Conservation (phyloP, 2,797 vertebrate genomes). For the Borostomias antarcticus region DNA sequence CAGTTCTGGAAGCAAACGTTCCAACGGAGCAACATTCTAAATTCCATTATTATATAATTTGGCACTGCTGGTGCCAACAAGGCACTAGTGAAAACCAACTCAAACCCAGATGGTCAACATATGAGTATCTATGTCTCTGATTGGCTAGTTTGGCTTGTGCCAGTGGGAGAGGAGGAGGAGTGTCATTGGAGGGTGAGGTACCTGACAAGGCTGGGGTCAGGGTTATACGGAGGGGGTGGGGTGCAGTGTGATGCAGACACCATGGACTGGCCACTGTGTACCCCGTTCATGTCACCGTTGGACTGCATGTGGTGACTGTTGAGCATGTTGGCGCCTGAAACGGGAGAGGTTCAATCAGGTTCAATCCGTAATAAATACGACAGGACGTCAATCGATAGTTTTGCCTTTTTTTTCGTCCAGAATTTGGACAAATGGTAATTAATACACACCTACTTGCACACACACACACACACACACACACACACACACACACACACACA, state of each 20-base stretch:
- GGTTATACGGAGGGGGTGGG: conserved; percentile 95
- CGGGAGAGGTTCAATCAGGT: background rate
- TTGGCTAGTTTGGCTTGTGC: conserved; percentile 48
- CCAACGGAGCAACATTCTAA: background rate
- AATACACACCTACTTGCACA: background rate
- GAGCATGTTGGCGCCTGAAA: conserved; percentile 85
- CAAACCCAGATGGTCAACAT: conserved; percentile 4
- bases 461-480: background rate
- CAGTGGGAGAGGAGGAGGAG: conserved; percentile 55
- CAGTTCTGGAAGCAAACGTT: background rate
- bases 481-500: background rate
- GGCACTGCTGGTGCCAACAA: conserved; percentile 21
- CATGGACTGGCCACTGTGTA: conserved; percentile 88
- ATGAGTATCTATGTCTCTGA: conserved; percentile 24
- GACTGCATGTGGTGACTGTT: conserved; percentile 88
- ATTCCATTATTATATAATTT: conserved; percentile 9
- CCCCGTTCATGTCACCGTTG: conserved; percentile 90
- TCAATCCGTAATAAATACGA: background rate
- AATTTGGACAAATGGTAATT: too few relatives aligned
- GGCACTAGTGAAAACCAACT: conserved; percentile 40
- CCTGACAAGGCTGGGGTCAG: conserved; percentile 97
- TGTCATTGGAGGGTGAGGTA: conserved; percentile 84
- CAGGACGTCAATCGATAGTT: background rate
- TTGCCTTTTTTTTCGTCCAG: too few relatives aligned
- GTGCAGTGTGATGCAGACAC: conserved; percentile 93